Evolutionary conservation across 2,888 invertebrate genomes (phyloP).

Genomic region (Suillia variegata): DNA sequence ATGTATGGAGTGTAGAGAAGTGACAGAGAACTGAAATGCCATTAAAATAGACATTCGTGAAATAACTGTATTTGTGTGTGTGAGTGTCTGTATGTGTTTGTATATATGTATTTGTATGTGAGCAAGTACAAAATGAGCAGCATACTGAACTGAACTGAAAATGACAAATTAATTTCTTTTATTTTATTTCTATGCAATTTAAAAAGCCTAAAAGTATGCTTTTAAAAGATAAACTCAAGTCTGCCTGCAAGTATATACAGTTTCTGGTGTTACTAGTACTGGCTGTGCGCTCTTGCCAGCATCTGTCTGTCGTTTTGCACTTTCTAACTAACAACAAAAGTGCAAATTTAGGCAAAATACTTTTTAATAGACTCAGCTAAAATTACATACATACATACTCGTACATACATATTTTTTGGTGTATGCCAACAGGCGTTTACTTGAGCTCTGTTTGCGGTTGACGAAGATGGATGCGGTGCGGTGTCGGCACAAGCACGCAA

Average conservation of each 20-base stretch:
- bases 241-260: too few species aligned
- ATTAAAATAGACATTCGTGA: slow-evolving; percentile 22
- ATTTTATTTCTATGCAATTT: too few species aligned
- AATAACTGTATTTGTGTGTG: neutral
- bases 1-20: neutral
- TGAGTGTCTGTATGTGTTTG: neutral
- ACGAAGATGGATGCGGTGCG: neutral
- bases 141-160: neutral
- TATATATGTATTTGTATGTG: too few species aligned
- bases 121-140: too few species aligned
- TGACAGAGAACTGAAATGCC: slow-evolving; percentile 8
- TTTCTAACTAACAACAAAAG: too few species aligned
- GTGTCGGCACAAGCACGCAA: too few species aligned
- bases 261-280: too few species aligned
- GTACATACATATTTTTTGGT: too few species aligned
- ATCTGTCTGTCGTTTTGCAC: too few species aligned
- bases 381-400: too few species aligned
- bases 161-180: slow-evolving; percentile 12
- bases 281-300: too few species aligned
- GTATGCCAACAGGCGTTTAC: too few species aligned
- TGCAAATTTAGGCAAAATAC: neutral
- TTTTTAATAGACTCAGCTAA: slow-evolving; percentile 11
- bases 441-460: neutral
- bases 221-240: neutral
- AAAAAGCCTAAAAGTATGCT: slow-evolving; percentile 1